Evolutionary conservation across 2,797 vertebrate species (phyloP), one percentile per base, ranked within the genome.

Genomic region (Novumbra hubbsi): DNA sequence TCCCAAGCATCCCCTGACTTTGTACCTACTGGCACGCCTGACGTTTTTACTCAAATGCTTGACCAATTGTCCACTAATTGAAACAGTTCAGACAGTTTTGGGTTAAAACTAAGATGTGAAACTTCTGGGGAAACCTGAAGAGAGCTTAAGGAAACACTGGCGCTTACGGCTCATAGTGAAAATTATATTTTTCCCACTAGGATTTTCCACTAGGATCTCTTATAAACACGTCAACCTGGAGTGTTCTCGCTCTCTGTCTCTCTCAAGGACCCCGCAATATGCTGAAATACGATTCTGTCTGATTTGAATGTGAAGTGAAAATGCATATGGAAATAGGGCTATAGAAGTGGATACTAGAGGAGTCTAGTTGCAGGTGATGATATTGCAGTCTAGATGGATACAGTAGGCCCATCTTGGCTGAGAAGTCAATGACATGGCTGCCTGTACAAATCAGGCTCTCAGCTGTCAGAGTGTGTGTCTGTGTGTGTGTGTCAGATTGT

Each of bases 381-480:
- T 87, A 87, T 86, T 88, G 78, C 77, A 81, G 81, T 76, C 72
- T 68, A 82, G 91, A 88, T 85, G 80, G 88, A 90, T 88, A 86
- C 82, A 72, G 78, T 87, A 87, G 80, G 76, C 83, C 81, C 87
- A 75, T 81, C 83, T 81, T 79, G 73, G 50, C 57, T 64, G 62
- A 84, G 83, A 71, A 93, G 87, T 86, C 91, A 91, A 93, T 94
- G 93, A 92, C 90, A 94, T 79, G 92, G 90, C 85, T 94, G 92
- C 89, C 90, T 88, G 83, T 82, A 84, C 73, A 72, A 88, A 92
- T 94, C 88, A 93, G 79, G 78, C 88, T 92, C 92, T 88, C 78
- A 77, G 80, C 86, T 85, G 87, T 90, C 90, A 83, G 73, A 73
- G 68, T 80, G 88, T 84, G 85, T 76, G 76, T 77, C 78, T 78